These are phyloP conservation scores for Hippocampus comes DNA, from an alignment of 2,113 vertebrate genomes.

Conservation along the genomic window DNA sequence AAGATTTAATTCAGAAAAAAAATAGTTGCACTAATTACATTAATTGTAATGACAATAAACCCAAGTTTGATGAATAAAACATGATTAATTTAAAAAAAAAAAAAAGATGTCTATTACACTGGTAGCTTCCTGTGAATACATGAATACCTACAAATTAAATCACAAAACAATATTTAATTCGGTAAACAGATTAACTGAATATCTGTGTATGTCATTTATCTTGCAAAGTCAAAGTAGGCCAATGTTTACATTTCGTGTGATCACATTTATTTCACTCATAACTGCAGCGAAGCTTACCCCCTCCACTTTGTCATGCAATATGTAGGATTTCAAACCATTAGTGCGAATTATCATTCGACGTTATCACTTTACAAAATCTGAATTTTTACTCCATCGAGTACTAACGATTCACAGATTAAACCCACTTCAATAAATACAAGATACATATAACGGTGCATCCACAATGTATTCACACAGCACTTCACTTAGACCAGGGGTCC, in stretches of 20 bases:
- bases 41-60: conserved; percentile 7
- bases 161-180: too few relatives aligned
- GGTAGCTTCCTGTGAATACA: too few relatives aligned
- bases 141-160: too few relatives aligned
- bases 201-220: neutral
- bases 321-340: conserved; percentile 3
- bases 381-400: too few relatives aligned
- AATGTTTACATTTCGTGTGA: conserved; percentile 16
- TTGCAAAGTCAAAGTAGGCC: neutral
- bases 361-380: too few relatives aligned
- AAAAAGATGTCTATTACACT: too few relatives aligned
- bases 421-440: conserved; percentile 50
- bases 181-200: too few relatives aligned
- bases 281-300: conserved; percentile 30
- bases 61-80: neutral
- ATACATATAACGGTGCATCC: too few relatives aligned
- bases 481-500: too few relatives aligned
- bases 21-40: conserved; percentile 8
- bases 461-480: too few relatives aligned
- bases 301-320: neutral
- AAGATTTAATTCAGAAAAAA: conserved; percentile 21
- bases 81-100: too few relatives aligned
- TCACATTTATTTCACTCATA: conserved; percentile 57
- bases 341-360: neutral
- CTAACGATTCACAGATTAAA: neutral